phyloP scores from a whole-genome alignment of 2,888 invertebrate species.

The Amiota communis region DNA sequence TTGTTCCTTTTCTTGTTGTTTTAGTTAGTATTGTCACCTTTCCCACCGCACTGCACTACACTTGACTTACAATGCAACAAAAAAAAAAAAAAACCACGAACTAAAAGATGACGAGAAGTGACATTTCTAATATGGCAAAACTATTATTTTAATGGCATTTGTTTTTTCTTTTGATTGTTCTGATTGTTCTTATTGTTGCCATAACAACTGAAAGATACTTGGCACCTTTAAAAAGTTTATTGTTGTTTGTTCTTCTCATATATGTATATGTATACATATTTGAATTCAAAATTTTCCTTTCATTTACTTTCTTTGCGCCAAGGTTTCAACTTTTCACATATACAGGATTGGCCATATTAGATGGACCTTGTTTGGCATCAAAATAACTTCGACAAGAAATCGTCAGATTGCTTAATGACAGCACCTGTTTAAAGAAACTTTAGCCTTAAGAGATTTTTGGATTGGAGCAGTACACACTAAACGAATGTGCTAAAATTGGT shows the following conservation, averaged over 20 bases:
- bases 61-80: not conserved
- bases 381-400: too few species aligned
- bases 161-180: slow-evolving; percentile 40
- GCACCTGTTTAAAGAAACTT: too few species aligned
- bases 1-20: not conserved
- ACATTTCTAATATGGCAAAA: slow-evolving; percentile 4
- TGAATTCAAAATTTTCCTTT: not conserved
- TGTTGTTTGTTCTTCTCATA: not conserved
- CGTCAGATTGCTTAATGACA: too few species aligned
- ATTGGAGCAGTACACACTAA: too few species aligned
- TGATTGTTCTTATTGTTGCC: slow-evolving; percentile 29
- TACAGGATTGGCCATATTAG: too few species aligned
- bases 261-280: not conserved
- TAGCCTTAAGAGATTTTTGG: too few species aligned
- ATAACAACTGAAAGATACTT: slow-evolving; percentile 29
- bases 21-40: too few species aligned
- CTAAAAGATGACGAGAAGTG: too few species aligned
- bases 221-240: slow-evolving; percentile 14
- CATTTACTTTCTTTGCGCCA: not conserved
- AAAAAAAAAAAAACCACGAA: too few species aligned
- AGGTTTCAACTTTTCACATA: not conserved
- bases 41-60: not conserved
- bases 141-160: slow-evolving; percentile 62
- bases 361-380: too few species aligned
- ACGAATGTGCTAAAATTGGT: too few species aligned